A percentile compares a stretch with the other conserved stretches of the same genome.
Evolutionary conservation across 1,140 invertebrate species (phyloP).

Genomic region (Phocides pigmalion): DNA sequence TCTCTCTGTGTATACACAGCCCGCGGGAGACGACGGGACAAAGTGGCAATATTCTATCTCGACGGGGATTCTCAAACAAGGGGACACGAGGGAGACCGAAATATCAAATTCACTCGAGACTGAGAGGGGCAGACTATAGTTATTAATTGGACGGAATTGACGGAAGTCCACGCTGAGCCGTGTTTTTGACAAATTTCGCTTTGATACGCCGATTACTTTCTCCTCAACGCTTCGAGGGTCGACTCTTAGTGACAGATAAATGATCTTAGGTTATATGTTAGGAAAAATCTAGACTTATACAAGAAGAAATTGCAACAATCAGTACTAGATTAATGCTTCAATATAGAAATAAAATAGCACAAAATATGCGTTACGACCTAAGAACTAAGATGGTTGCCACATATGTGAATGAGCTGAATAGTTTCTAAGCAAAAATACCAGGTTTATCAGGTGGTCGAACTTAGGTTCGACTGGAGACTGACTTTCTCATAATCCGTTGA

Average conservation of each 20-base stretch:
- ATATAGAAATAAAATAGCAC: too few species aligned
- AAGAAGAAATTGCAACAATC: too few species aligned
- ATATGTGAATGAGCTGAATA: too few species aligned
- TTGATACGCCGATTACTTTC: conserved; percentile 82
- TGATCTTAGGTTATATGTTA: conserved; percentile 47
- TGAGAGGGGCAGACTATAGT: conserved; percentile 56
- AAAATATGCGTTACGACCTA: too few species aligned
- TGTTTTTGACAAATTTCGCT: conserved; percentile 83
- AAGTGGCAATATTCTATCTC: conserved; percentile 83
- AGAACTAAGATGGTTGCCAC: too few species aligned
- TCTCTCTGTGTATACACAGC: conserved; percentile 69
- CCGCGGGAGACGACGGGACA: conserved; percentile 71
- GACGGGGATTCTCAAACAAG: conserved; percentile 80
- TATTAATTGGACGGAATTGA: conserved; percentile 83
- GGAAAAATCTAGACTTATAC: not conserved
- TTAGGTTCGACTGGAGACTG: too few species aligned
- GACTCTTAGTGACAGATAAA: conserved; percentile 61
- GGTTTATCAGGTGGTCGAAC: too few species aligned
- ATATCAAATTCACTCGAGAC: conserved; percentile 40
- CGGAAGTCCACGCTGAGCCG: conserved; percentile 73
- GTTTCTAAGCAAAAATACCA: too few species aligned
- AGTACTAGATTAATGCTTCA: too few species aligned
- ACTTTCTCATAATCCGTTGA: too few species aligned
- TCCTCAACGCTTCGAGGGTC: conserved; percentile 72
- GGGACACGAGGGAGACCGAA: conserved; percentile 59